A percentile compares a stretch with the other conserved stretches of the same genome.
phyloP scores from a whole-genome alignment of 2,888 invertebrate genomes.

The Hyles lineata region DNA sequence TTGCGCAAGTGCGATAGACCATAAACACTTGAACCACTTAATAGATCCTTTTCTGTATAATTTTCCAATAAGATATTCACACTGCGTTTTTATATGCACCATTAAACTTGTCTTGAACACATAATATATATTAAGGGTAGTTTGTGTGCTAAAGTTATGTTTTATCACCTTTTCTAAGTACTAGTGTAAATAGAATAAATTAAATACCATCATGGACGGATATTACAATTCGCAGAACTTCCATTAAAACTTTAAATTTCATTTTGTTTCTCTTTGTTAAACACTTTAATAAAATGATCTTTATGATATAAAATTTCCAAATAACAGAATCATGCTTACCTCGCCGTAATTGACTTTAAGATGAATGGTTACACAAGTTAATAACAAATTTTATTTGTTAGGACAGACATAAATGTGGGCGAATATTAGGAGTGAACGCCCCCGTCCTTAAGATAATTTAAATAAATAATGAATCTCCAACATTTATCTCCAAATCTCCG shows the following conservation, averaged over 20 bases:
- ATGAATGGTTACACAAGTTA: not conserved
- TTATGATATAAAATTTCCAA: not conserved
- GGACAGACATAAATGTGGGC: slow-evolving; percentile 10
- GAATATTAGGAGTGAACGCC: slow-evolving; percentile 6
- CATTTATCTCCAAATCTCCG: not conserved
- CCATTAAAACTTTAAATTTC: not conserved
- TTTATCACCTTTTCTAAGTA: not conserved
- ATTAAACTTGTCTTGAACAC: not conserved
- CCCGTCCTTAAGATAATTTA: slow-evolving; percentile 23
- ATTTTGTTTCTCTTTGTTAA: not conserved
- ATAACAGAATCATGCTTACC: not conserved
- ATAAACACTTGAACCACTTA: slow-evolving; percentile 18
- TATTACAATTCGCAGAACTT: not conserved
- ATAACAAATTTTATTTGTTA: slow-evolving; percentile 26
- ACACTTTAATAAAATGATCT: not conserved
- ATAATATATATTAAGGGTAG: not conserved
- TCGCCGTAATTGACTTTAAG: slow-evolving; percentile 10
- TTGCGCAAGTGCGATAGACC: slow-evolving; percentile 44
- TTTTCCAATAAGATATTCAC: not conserved
- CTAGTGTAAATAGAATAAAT: no score
- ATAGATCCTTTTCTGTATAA: slow-evolving; percentile 1
- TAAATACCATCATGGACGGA: no score
- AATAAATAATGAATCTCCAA: slow-evolving; percentile 18
- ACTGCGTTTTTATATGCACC: no score
- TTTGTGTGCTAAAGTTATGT: not conserved